Percentiles rank a stretch among this genome's conserved stretches.
Evolutionary conservation across 2,113 vertebrate species (phyloP).

Genomic region (Corythornis vintsioides): DNA sequence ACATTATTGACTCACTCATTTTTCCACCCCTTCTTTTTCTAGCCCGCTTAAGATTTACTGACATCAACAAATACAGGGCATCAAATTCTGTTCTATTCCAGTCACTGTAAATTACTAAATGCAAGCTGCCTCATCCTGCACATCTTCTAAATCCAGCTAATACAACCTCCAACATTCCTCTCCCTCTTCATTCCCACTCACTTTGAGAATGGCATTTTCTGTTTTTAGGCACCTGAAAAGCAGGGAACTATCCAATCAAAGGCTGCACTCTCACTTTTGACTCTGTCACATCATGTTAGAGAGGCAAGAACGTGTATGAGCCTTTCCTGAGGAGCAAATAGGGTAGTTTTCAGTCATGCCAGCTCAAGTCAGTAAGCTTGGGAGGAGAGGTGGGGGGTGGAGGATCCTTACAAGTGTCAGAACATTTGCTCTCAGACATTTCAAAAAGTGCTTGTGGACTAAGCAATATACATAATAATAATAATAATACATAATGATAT

Average conservation of each 20-base stretch:
- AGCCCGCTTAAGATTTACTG: neutral
- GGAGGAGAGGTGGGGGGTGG: too few relatives aligned
- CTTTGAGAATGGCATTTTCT: neutral
- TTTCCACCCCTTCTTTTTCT: neutral
- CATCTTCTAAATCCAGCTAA: neutral
- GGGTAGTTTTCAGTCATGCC: neutral
- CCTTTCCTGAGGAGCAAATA: neutral
- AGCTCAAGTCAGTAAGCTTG: neutral
- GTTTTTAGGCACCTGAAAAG: neutral
- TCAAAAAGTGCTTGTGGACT: neutral
- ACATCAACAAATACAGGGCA: neutral
- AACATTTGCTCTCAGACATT: neutral
- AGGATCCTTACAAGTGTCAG: neutral
- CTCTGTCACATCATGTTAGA: neutral
- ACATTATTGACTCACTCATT: neutral
- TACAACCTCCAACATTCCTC: neutral
- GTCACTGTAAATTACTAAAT: neutral
- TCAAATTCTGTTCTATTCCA: neutral
- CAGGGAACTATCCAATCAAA: neutral
- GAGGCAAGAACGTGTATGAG: neutral
- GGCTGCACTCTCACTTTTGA: neutral
- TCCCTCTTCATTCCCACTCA: neutral
- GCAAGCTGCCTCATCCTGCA: neutral
- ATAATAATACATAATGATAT: too few relatives aligned
- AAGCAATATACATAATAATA: too few relatives aligned